Evolutionary conservation across 2,113 vertebrate species (phyloP).

Genomic region (Anhinga anhinga): DNA sequence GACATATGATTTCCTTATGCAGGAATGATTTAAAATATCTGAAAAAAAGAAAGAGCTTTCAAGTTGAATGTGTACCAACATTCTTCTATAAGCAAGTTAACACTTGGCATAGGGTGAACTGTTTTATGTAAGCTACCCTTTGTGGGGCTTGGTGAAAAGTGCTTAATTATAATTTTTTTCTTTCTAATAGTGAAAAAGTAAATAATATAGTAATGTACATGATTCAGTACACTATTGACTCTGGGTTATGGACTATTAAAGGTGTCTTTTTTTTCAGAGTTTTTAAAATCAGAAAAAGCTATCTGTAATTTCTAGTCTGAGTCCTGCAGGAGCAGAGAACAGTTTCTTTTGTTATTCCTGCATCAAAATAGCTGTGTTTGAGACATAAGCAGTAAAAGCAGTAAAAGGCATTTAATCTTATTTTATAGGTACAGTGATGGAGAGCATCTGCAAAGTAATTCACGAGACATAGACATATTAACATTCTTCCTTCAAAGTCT

Average conservation of each 20-base stretch:
- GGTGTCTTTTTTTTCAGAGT: accelerated
- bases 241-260: background rate
- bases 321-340: background rate
- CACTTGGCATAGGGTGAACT: background rate
- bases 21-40: background rate
- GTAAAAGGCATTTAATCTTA: background rate
- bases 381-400: background rate
- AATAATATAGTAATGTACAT: background rate
- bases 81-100: background rate
- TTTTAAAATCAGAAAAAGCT: background rate
- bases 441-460: background rate
- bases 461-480: background rate
- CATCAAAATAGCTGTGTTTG: background rate
- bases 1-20: background rate
- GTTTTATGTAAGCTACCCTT: background rate
- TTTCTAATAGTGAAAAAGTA: background rate
- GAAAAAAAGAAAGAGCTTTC: background rate
- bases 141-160: background rate
- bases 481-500: background rate
- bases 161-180: background rate
- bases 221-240: background rate
- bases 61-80: background rate
- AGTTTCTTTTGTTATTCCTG: background rate
- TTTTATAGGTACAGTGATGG: background rate
- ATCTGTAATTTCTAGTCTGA: background rate